These are phyloP conservation scores for Hyposoter didymator DNA, from an alignment of 2,888 invertebrate genomes.

Conservation along the genomic window DNA sequence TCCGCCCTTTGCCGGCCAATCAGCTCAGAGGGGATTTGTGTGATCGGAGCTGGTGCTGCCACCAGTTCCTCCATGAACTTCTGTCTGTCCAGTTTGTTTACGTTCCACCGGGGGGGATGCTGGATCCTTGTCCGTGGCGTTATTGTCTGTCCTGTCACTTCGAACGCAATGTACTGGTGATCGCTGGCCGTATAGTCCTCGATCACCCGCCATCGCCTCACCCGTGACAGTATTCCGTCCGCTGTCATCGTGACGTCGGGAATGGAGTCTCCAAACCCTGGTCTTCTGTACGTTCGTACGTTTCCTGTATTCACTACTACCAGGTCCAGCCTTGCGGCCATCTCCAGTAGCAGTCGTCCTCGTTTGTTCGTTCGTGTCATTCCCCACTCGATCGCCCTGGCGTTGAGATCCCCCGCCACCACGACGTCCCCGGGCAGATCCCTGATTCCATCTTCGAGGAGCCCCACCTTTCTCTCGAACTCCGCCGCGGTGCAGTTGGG, in stretches of 20 bases:
- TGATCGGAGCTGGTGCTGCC: constrained; percentile 25
- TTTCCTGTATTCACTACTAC: constrained; percentile 58
- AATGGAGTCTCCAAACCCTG: not conserved
- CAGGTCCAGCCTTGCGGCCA: constrained; percentile 46
- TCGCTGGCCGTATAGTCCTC: constrained; percentile 66
- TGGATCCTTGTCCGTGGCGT: not conserved
- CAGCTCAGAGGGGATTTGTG: not conserved
- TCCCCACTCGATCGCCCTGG: too few species aligned
- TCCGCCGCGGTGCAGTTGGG: constrained; percentile 47
- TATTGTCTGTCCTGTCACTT: not conserved
- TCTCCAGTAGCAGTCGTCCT: constrained; percentile 40
- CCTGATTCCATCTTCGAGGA: constrained; percentile 45
- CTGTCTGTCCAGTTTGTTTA: constrained; percentile 27
- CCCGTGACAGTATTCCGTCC: constrained; percentile 7
- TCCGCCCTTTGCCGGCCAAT: constrained; percentile 50
- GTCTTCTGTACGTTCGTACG: constrained; percentile 48
- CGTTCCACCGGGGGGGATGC: constrained; percentile 9
- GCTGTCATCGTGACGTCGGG: not conserved
- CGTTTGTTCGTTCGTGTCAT: too few species aligned
- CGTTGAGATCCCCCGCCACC: too few species aligned
- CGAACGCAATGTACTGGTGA: constrained; percentile 63
- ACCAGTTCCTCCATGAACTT: constrained; percentile 52
- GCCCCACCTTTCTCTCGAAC: constrained; percentile 33
- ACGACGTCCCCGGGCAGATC: constrained; percentile 33
- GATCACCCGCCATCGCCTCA: constrained; percentile 42